A percentile compares a stretch with the other conserved stretches of the same genome.
phyloP scores from a whole-genome alignment of 2,113 vertebrate genomes.

The Barnardius zonarius region DNA sequence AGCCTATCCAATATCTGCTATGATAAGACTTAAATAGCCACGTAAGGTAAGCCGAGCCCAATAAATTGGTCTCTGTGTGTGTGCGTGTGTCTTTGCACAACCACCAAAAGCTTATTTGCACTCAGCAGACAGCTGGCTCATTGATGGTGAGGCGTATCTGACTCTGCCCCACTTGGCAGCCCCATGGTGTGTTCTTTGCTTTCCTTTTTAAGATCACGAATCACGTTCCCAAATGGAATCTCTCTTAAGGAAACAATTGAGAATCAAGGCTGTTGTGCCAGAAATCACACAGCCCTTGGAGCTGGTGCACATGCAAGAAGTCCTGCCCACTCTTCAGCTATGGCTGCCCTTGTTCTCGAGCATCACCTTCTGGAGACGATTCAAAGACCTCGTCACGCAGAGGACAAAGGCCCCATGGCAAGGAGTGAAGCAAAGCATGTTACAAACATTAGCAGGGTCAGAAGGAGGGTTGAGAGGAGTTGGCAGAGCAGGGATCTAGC shows the following conservation, averaged over 20 bases:
- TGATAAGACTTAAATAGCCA: neutral
- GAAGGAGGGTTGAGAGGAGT: neutral
- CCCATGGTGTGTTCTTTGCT: neutral
- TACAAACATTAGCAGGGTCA: neutral
- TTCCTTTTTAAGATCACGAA: neutral
- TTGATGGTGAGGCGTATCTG: neutral
- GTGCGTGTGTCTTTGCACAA: neutral
- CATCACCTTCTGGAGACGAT: constrained; percentile 36
- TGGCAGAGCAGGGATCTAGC: neutral
- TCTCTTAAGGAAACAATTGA: constrained; percentile 47
- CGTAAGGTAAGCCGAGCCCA: neutral
- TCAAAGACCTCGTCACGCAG: neutral
- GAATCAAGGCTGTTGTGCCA: constrained; percentile 16
- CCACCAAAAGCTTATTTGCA: neutral
- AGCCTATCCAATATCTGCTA: neutral
- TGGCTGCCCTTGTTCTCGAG: neutral
- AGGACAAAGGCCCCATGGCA: neutral
- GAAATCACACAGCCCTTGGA: constrained; percentile 33
- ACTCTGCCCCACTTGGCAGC: constrained; percentile 37
- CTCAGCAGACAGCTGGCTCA: neutral
- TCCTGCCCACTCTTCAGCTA: neutral
- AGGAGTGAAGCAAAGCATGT: neutral
- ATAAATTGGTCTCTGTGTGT: neutral
- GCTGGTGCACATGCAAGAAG: neutral
- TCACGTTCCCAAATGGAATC: neutral